Base-by-base conservation (phyloP, 2,888 invertebrate species). In the Dicyrtoma fusca region DNA sequence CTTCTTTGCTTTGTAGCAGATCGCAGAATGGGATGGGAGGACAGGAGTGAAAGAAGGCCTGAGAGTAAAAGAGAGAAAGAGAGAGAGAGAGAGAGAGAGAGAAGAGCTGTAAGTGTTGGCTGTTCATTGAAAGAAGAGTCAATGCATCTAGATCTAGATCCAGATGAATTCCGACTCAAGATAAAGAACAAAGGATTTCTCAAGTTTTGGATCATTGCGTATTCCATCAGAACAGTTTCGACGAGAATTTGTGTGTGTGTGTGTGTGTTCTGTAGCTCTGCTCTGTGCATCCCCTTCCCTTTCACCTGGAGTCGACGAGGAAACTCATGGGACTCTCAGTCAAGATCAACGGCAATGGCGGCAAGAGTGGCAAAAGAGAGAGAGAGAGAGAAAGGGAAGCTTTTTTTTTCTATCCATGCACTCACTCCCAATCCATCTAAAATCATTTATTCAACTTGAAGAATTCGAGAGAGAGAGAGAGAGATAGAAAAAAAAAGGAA, bases 151-250 rank as follows among this genome's bases (percentile, higher is more conserved):
- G 51, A 51, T 17, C 8, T 13, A 19, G 42, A 55, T 55, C 55
- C 42, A 42, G 61, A 61, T 61, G 61, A 61, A 61, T 61, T 61
- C 34, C 34, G 3, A 34, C 34, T 34, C 17, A n/a, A 42, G 61
- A 61, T 61, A 61, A 44, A 44, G 61, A 61, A 61, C 44, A 61
- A 61, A 61, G 42, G 47, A 61, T 61, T 25, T 23, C 49, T 51
- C 14, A 23, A 59, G 25, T 26, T 26, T 55, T 19, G 66, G 66
- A 68, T 68, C 66, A 68, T 68, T 57, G 66, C 17, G 66, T 68
- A 55, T 68, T 68, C 66, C 21, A 10, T 34, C 55, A 17, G 53
- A 13, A 68, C 66, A 8, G 34, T 34, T 34, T 34, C 34, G 34
- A 5, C 34, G 34, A 34, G 34, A 3, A 5, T 34, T 34, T 34